Evolutionary conservation across 2,888 invertebrate genomes (phyloP), one percentile per base, ranked within the genome.

Genomic region (Harpagoxenus sublaevis): DNA sequence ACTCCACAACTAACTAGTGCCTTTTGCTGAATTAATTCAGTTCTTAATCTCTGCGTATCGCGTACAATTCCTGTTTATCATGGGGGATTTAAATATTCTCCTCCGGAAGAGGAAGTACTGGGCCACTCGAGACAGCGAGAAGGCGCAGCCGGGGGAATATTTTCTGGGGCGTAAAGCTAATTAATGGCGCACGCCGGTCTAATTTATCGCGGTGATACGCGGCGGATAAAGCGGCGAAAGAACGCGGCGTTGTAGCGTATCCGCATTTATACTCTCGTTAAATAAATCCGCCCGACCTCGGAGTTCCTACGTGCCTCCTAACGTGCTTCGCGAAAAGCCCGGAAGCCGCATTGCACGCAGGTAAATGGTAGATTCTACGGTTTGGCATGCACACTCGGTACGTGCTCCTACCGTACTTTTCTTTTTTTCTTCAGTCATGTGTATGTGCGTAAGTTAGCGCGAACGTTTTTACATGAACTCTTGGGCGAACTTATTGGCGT

Each of bases 191-290:
- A 23, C 39, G n/a, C 39, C 60, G 48, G 31, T 81, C 60, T 73
- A 81, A 81, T 81, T 81, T 81, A 81, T 81, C 73, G 79, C 79
- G 73, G 73, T 51, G 73, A 81, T 81, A 81, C 73, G 60, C 79
- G 60, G 35, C 57, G 79, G 57, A 70, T 57, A 71, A 79, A 70
- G 79, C 79, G 79, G 79, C 79, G 79, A 81, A 81, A 81, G 79
- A 81, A 81, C 79, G 60, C 73, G 73, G 73, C 79, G 60, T 83
- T 83, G 66, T 60, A 68, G 57, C 68, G 55, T 81, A 83, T 83
- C 55, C 65, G 66, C 81, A 53, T 83, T 84, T 84, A 82, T 84
- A 71, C 63, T 71, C 83, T 84, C 84, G 57, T 84, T 84, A 84
- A 84, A 82, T 71, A 84, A 84, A 84, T 84, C 63, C 84, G 53